phyloP scores from a whole-genome alignment of 2,797 vertebrate genomes.

The Acestrorhynchus altus region DNA sequence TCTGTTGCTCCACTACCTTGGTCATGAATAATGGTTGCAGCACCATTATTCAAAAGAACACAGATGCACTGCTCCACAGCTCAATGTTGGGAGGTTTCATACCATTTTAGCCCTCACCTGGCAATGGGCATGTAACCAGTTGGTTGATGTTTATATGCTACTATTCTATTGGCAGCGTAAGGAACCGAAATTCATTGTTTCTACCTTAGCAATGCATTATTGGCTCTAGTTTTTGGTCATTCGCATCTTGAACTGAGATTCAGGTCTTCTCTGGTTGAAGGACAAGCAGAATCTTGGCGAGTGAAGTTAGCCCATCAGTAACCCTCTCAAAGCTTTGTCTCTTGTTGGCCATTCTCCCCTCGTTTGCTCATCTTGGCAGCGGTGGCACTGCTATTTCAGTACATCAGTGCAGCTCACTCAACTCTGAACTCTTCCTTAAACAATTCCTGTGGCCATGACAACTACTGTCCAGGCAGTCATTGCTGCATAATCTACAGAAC shows the following conservation, averaged over 20 bases:
- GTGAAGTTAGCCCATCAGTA: slow-evolving; percentile 6
- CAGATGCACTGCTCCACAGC: too few relatives aligned
- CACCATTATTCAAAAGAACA: too few relatives aligned
- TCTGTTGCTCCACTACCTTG: too few relatives aligned
- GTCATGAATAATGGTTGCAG: too few relatives aligned
- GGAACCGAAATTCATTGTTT: too few relatives aligned
- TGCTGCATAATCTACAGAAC: slow-evolving; percentile 64
- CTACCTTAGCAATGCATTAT: not conserved
- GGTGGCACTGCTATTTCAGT: slow-evolving; percentile 23
- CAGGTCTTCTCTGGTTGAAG: not conserved
- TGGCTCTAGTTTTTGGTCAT: not conserved
- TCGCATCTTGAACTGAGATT: not conserved
- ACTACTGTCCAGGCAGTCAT: slow-evolving; percentile 51
- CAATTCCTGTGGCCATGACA: slow-evolving; percentile 63
- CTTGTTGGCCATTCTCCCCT: slow-evolving; percentile 47
- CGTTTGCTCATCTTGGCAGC: slow-evolving; percentile 39
- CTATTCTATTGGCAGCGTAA: too few relatives aligned
- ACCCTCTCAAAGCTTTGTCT: slow-evolving; percentile 34
- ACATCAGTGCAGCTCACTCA: slow-evolving; percentile 30
- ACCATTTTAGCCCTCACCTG: too few relatives aligned
- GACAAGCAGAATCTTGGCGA: slow-evolving; percentile 6
- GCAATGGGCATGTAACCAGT: too few relatives aligned
- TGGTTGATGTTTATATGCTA: too few relatives aligned
- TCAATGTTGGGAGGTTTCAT: too few relatives aligned
- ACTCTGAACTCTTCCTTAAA: slow-evolving; percentile 50